These are phyloP conservation scores for Chesias legatella DNA, from an alignment of 2,888 invertebrate species.

Conservation along the genomic window DNA sequence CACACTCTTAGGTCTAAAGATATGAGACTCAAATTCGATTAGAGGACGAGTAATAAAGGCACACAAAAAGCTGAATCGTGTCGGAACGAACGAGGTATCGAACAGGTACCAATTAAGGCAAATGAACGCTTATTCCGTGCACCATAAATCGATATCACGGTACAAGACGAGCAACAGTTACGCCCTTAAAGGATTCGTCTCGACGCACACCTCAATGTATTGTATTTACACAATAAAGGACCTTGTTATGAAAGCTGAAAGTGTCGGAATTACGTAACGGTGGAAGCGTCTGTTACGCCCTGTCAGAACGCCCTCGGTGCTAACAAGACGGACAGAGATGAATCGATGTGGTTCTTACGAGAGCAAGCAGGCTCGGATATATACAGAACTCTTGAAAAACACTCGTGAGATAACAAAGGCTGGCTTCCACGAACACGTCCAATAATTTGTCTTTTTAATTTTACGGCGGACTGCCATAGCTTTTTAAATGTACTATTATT, in stretches of 20 bases:
- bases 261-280: slow-evolving; percentile 77
- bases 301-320: slow-evolving; percentile 67
- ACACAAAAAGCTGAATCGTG: slow-evolving; percentile 56
- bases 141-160: slow-evolving; percentile 74
- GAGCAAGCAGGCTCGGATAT: slow-evolving; percentile 60
- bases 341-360: slow-evolving; percentile 46
- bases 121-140: slow-evolving; percentile 72
- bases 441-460: slow-evolving; percentile 81
- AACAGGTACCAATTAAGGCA: slow-evolving; percentile 71
- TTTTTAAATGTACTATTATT: slow-evolving; percentile 69
- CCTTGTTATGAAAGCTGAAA: slow-evolving; percentile 76
- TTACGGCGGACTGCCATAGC: slow-evolving; percentile 76
- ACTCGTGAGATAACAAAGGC: slow-evolving; percentile 80
- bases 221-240: slow-evolving; percentile 64
- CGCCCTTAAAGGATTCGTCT: slow-evolving; percentile 68
- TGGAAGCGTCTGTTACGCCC: slow-evolving; percentile 75
- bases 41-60: slow-evolving; percentile 37
- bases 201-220: slow-evolving; percentile 52
- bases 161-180: slow-evolving; percentile 60
- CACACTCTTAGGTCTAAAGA: slow-evolving; percentile 44
- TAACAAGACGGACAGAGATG: slow-evolving; percentile 74
- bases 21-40: slow-evolving; percentile 51
- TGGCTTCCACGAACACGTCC: slow-evolving; percentile 78
- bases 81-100: slow-evolving; percentile 64
- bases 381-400: slow-evolving; percentile 78